These are phyloP conservation scores for Paratilapia polleni DNA, from an alignment of 2,113 vertebrate species.

Conservation along the genomic window DNA sequence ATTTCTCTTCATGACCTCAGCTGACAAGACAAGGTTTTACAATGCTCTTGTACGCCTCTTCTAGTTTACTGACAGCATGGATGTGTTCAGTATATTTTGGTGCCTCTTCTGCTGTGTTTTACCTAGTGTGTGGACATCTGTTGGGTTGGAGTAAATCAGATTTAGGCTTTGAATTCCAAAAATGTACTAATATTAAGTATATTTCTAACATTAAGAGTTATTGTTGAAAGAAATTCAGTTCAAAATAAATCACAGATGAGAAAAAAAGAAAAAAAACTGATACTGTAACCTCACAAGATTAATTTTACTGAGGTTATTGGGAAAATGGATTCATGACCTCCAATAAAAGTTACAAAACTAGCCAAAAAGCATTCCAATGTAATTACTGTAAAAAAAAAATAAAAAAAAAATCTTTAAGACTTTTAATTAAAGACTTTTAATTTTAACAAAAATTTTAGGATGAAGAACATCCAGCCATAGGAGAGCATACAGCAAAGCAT, in stretches of 20 bases:
- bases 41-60: neutral
- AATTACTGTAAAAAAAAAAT: neutral
- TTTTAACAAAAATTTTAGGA: neutral
- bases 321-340: neutral
- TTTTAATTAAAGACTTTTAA: no score
- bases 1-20: slow-evolving; percentile 6
- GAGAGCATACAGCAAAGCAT: neutral
- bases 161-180: neutral
- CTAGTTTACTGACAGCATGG: neutral
- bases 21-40: neutral
- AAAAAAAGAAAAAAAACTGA: neutral
- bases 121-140: no score
- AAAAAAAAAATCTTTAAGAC: no score
- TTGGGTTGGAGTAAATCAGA: neutral
- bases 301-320: neutral
- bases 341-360: neutral
- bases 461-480: neutral
- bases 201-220: neutral
- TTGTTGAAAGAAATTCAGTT: neutral
- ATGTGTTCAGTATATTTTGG: neutral
- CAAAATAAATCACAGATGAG: neutral
- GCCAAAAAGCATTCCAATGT: neutral
- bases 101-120: neutral
- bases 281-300: no score
- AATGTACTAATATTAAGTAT: neutral